A percentile compares a stretch with the other conserved stretches of the same genome.
phyloP scores from a whole-genome alignment of 2,888 invertebrate genomes.

The Apodemia duryi region DNA sequence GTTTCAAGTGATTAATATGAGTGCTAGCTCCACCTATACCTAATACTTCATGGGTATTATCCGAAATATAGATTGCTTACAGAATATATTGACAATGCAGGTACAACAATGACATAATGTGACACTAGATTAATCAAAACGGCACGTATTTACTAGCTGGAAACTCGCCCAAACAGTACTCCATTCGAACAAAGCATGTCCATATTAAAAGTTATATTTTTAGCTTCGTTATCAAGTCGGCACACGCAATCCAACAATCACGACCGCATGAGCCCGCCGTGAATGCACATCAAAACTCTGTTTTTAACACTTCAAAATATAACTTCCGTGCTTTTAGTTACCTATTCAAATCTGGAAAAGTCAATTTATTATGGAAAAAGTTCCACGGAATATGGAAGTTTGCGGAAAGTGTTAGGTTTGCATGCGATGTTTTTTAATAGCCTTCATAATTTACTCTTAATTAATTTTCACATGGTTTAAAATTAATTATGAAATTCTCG shows the following conservation, averaged over 20 bases:
- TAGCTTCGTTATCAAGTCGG: conserved; percentile 59
- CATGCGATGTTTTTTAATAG: conserved; percentile 17
- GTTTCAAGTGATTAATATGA: too few relatives aligned
- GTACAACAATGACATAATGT: too few relatives aligned
- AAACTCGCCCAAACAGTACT: too few relatives aligned
- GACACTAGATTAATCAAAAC: neutral
- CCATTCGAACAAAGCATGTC: conserved; percentile 36
- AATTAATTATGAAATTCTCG: too few relatives aligned
- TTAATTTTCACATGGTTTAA: neutral
- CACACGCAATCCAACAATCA: conserved; percentile 70
- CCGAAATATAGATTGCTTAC: too few relatives aligned
- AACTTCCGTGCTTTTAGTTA: conserved; percentile 45
- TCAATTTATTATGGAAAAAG: conserved; percentile 33
- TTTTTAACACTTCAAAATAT: conserved; percentile 61
- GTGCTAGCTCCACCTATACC: too few relatives aligned
- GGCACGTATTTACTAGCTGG: too few relatives aligned
- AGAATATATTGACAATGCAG: too few relatives aligned
- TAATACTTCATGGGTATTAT: too few relatives aligned
- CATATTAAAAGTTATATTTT: conserved; percentile 54
- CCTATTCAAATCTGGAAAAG: conserved; percentile 40
- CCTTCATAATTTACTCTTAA: neutral
- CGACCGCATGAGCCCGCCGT: conserved; percentile 36
- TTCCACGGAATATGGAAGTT: conserved; percentile 16
- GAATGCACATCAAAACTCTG: conserved; percentile 62
- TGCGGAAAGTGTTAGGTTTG: conserved; percentile 17